A percentile compares a stretch with the other conserved stretches of the same genome.
Evolutionary conservation across 2,888 invertebrate species (phyloP).

Genomic region (Scrobipalpa costella): DNA sequence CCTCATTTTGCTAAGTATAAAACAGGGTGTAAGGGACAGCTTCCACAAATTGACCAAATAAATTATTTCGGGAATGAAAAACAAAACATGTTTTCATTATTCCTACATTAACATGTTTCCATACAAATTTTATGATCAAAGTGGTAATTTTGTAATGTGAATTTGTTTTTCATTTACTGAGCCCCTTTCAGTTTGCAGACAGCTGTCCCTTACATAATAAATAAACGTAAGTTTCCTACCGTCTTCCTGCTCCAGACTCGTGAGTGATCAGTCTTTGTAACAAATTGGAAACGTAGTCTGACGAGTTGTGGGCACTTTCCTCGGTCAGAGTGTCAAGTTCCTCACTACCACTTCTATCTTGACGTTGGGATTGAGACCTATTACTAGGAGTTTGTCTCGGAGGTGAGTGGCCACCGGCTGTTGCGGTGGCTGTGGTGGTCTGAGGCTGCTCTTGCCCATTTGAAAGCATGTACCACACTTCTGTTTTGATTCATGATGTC

Average conservation of each 20-base stretch:
- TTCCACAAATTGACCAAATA: too few species aligned
- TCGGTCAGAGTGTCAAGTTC: too few species aligned
- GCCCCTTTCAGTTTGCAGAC: too few species aligned
- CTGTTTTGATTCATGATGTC: constrained; percentile 16
- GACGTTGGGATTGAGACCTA: background rate
- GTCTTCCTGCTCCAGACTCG: background rate
- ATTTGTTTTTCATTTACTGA: too few species aligned
- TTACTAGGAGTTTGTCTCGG: background rate
- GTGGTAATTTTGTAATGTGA: too few species aligned
- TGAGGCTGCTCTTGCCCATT: background rate
- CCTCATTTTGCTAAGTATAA: too few species aligned
- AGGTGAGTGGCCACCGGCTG: background rate
- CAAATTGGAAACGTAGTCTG: background rate
- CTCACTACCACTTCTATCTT: background rate
- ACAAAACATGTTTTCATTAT: too few species aligned
- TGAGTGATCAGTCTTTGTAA: background rate
- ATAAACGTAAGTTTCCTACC: background rate
- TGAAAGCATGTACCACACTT: background rate
- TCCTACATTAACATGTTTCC: too few species aligned
- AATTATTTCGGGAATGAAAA: too few species aligned
- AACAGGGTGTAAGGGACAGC: too few species aligned
- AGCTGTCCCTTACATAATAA: background rate
- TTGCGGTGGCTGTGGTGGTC: background rate
- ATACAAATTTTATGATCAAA: too few species aligned
- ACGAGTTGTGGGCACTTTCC: background rate